Conservation (phyloP, 2,797 vertebrate species). For the Sebastes wilsoni region DNA sequence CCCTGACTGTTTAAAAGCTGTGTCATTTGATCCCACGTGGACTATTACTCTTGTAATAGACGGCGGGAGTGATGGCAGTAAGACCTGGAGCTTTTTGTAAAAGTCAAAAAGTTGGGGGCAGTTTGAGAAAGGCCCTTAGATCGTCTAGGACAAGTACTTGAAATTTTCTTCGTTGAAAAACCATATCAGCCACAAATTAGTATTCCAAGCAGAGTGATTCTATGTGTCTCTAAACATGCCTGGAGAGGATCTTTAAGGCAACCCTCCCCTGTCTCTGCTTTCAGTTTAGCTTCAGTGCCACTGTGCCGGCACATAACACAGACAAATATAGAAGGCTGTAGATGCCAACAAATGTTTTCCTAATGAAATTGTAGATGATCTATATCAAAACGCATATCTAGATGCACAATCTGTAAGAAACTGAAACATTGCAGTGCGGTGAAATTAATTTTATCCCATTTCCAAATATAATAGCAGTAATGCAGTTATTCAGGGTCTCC, state of each 20-base stretch:
- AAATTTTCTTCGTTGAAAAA: not conserved
- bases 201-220: not conserved
- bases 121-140: no score
- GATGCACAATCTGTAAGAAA: conserved; percentile 52
- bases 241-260: not conserved
- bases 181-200: not conserved
- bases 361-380: conserved; percentile 60
- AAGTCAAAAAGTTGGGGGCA: no score
- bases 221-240: not conserved
- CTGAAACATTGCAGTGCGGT: conserved; percentile 46
- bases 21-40: no score
- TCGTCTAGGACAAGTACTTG: not conserved
- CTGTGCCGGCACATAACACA: conserved; percentile 10
- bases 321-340: conserved; percentile 26
- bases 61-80: no score
- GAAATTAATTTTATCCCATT: conserved; percentile 66
- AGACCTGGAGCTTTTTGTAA: no score
- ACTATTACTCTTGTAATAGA: no score
- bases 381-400: conserved; percentile 50
- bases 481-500: conserved; percentile 67
- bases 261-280: not conserved
- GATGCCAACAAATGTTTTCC: conserved; percentile 44
- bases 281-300: not conserved
- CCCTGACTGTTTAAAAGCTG: no score
- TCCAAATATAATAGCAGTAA: conserved; percentile 72